Base-by-base conservation (phyloP, 2,113 vertebrate genomes). In the Albula glossodonta region DNA sequence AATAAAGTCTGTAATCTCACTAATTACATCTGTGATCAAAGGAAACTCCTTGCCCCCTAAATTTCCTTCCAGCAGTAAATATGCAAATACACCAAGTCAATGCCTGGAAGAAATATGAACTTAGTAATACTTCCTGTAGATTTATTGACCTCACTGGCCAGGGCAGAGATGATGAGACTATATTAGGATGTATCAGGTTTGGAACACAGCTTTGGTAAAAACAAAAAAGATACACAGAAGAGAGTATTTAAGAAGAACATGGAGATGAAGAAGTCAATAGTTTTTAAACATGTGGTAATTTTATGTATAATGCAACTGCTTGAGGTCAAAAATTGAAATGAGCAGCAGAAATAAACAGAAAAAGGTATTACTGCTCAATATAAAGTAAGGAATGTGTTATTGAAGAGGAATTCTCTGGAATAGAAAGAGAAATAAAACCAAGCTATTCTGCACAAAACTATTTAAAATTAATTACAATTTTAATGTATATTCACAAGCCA, bases 311-410 rank as follows among this genome's bases (percentile, higher is more conserved):
- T 41, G 31, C 31, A 41, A 41, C 70, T 57, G 70, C 78, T 78
- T 25, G 25, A 78, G 51, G 83, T 74, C 70, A 53, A n/a, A 6
- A 41, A 51, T 53, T 56, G 83, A 77, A 84, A 81, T 52, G 41
- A 48, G 74, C 6, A 56, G 6, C 53, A 56, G 53, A 56, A 56
- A 56, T 56, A 6, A 6, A 56, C 0, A 6, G 53, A 56, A 56
- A 12, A 56, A 12, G 53, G 53, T 56, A 56, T 6, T 6, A 78
- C 66, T 77, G 50, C 51, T 41, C 70, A 78, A 51, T 22, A 57
- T 41, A 79, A 85, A 63, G 53, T 49, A 78, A 66, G 19, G 84
- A 63, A 17, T 85, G 78, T 80, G 84, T 80, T 78, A 85, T 49
- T 19, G 78, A 80, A 17, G 78, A 81, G 31, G 84, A 85, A 66